Evolutionary conservation across 1,140 invertebrate genomes (phyloP), one percentile per base, ranked within the genome.

Genomic region (Cyphomyrmex costatus): DNA sequence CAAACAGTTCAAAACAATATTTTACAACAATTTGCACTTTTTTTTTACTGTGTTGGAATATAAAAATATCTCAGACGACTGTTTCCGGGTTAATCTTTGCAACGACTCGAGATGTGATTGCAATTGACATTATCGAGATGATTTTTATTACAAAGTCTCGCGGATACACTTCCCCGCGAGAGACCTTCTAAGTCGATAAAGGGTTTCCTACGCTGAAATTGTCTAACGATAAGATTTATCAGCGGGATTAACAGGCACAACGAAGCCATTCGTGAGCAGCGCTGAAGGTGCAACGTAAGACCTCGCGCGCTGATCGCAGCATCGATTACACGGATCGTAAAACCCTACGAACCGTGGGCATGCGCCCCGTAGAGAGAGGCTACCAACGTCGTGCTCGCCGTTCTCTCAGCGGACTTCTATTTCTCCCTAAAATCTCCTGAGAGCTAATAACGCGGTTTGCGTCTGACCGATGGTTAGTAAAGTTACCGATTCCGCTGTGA

Each of bases 251-350:
- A 86, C 85, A 65, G 83, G 85, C 53, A 71, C 74, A 83, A 84
- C 76, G 82, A 79, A 82, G 76, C 82, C 77, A 73, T 74, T 82
- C 60, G 79, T 66, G 70, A 58, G 56, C 70, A 58, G 85, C 88
- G 85, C 80, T 77, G 78, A 87, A 89, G 71, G 73, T 84, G 88
- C 89, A 88, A 77, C 84, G 87, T 86, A 88, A 87, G 87, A 89
- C 88, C 90, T 88, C 87, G 78, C 82, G 53, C 73, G 76, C 24
- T 92, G 92, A 94, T 94, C 91, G 85, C 89, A 89, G 91, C 88
- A 91, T 93, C 92, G 93, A 94, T 94, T 93, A 90, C 88, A 90
- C 66, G 80, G 58, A 66, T 87, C 80, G 78, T 85, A 86, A 88
- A 88, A 86, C 80, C 73, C 68, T 83, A 84, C 89, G 89, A 88